phyloP scores from a whole-genome alignment of 2,113 vertebrate genomes.

The Barnardius zonarius region DNA sequence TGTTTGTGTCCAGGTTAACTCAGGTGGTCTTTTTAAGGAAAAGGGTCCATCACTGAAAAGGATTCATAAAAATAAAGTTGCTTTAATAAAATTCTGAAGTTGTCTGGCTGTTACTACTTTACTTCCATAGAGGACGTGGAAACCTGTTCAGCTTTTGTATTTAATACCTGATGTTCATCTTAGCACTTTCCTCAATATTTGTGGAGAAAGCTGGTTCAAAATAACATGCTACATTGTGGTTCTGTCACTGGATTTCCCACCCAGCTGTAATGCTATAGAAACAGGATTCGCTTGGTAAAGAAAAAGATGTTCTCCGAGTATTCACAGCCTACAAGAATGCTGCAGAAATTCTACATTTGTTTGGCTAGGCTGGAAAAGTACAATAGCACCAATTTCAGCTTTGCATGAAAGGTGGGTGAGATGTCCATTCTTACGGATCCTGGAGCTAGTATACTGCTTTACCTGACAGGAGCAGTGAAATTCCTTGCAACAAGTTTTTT shows the following conservation, averaged over 20 bases:
- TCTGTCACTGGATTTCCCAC: neutral
- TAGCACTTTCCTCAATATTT: neutral
- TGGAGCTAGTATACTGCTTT: neutral
- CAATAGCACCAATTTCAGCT: neutral
- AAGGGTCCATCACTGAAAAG: neutral
- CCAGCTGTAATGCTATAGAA: neutral
- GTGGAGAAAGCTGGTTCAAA: neutral
- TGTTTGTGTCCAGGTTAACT: neutral
- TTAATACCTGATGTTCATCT: neutral
- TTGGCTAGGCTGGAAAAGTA: neutral
- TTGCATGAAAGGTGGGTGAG: accelerated
- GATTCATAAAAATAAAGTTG: neutral
- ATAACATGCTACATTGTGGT: neutral
- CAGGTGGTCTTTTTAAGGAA: neutral
- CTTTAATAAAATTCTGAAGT: neutral
- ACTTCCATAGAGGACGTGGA: neutral
- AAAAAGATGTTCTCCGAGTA: neutral
- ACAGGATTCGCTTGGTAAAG: neutral
- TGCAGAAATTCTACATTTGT: neutral
- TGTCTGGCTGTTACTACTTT: neutral
- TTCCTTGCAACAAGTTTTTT: neutral
- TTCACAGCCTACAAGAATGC: neutral
- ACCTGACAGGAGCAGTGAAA: neutral
- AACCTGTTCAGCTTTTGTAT: neutral
- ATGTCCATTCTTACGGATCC: neutral